A percentile compares a stretch with the other conserved stretches of the same genome.
Conservation (phyloP, 2,888 invertebrate species). For the Bembecia ichneumoniformis region DNA sequence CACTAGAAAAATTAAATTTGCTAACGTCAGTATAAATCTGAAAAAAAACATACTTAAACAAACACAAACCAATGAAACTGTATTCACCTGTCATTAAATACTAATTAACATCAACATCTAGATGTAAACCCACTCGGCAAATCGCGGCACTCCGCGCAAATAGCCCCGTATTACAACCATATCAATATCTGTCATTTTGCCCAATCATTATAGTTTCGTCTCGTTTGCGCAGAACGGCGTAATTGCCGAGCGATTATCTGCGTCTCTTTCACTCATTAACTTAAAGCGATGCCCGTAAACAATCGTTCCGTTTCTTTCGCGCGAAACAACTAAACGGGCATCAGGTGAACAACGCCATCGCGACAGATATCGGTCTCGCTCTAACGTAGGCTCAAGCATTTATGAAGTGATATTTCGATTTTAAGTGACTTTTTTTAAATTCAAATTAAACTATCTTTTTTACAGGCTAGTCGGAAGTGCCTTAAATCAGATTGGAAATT, state of each 20-base stretch:
- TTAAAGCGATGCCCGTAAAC: constrained; percentile 36
- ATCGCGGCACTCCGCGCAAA: constrained; percentile 34
- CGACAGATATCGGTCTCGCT: constrained; percentile 37
- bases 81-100: constrained; percentile 44
- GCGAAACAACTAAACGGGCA: constrained; percentile 25
- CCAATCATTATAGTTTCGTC: constrained; percentile 63
- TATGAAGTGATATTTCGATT: constrained; percentile 41
- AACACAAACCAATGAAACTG: constrained; percentile 6
- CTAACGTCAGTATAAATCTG: too few species aligned
- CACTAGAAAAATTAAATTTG: too few species aligned
- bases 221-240: constrained; percentile 60
- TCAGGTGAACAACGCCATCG: constrained; percentile 26
- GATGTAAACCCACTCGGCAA: constrained; percentile 38
- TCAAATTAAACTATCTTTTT: constrained; percentile 33
- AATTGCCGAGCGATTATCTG: constrained; percentile 55
- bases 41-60: constrained; percentile 5
- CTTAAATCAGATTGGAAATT: constrained; percentile 37
- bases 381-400: constrained; percentile 23
- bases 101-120: constrained; percentile 50
- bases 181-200: constrained; percentile 67
- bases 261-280: constrained; percentile 68
- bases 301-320: constrained; percentile 52
- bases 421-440: constrained; percentile 30
- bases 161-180: constrained; percentile 52
- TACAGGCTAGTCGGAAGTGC: constrained; percentile 45